A percentile compares a stretch with the other conserved stretches of the same genome.
Evolutionary conservation across 2,888 invertebrate species (phyloP).

Genomic region (Abrostola triplasia): DNA sequence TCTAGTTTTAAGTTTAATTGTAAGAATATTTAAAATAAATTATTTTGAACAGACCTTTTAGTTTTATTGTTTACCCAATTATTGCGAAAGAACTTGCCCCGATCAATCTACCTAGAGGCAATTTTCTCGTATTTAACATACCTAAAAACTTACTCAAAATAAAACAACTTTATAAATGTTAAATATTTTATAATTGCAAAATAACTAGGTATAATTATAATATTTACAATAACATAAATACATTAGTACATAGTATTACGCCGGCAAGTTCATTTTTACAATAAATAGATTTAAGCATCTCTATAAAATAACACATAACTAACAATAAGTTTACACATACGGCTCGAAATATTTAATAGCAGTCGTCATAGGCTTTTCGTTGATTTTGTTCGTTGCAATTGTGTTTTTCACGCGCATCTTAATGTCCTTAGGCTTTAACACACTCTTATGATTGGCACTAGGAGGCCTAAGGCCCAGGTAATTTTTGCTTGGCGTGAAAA

Average conservation of each 20-base stretch:
- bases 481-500: conserved; percentile 87
- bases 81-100: no score
- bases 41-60: background rate
- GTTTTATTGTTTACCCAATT: no score
- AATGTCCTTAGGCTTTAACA: conserved; percentile 93
- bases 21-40: conserved; percentile 1
- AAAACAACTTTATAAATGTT: conserved; percentile 64
- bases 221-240: conserved; percentile 84
- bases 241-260: conserved; percentile 81
- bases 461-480: conserved; percentile 87
- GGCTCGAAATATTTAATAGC: conserved; percentile 88
- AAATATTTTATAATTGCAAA: conserved; percentile 78
- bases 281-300: conserved; percentile 81
- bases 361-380: conserved; percentile 87
- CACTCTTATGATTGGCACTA: conserved; percentile 92
- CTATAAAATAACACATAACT: conserved; percentile 66
- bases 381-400: conserved; percentile 88
- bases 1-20: conserved; percentile 4
- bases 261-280: conserved; percentile 86
- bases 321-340: conserved; percentile 77
- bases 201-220: conserved; percentile 74
- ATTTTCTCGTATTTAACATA: background rate
- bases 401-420: conserved; percentile 92
- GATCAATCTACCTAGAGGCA: no score
- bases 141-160: conserved; percentile 12